Conservation (phyloP, 1,140 invertebrate species). For the Rhagoletis zephyria region DNA sequence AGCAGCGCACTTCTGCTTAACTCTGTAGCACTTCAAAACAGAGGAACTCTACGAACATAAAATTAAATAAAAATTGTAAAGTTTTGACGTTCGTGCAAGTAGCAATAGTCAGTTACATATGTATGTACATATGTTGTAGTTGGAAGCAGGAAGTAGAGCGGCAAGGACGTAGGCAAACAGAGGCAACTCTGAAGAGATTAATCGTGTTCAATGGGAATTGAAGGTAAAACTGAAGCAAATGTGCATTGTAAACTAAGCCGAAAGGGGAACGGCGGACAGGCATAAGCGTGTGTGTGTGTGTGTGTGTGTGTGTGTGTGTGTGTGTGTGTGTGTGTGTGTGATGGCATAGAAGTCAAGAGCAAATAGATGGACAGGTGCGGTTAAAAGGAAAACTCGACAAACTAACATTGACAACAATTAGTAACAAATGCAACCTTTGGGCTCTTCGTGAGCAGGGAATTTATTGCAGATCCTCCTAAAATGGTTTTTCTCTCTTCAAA, state of each 20-base stretch:
- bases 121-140: too few relatives aligned
- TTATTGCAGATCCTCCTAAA: too few relatives aligned
- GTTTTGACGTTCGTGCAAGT: conserved; percentile 8
- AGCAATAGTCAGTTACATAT: background rate
- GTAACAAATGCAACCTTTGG: too few relatives aligned
- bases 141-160: background rate
- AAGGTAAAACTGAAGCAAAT: background rate
- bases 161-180: conserved; percentile 18
- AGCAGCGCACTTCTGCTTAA: background rate
- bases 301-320: background rate
- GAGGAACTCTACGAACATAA: background rate
- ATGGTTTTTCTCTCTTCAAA: too few relatives aligned
- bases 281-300: background rate
- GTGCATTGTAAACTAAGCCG: background rate
- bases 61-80: conserved; percentile 47
- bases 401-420: conserved; percentile 29
- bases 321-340: background rate
- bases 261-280: background rate
- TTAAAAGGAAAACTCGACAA: conserved; percentile 7
- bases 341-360: background rate
- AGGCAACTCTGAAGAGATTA: conserved; percentile 26
- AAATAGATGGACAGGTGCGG: background rate
- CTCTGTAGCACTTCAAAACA: conserved; percentile 16
- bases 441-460: too few relatives aligned
- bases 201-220: conserved; percentile 39